phyloP scores from a whole-genome alignment of 2,113 vertebrate genomes.

The Condylura cristata region DNA sequence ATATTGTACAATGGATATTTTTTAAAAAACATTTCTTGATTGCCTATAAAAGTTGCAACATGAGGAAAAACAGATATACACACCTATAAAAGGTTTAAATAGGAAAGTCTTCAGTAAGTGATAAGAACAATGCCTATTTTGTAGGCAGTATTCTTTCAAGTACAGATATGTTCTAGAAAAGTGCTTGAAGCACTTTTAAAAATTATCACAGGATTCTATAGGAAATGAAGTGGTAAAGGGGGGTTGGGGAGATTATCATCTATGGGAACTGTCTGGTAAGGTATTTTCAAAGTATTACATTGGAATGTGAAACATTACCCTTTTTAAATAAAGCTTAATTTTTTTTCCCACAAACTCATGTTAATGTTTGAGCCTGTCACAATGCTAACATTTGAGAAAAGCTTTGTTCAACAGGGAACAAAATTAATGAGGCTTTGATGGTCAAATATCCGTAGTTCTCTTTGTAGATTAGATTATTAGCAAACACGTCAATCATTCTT shows the following conservation, averaged over 20 bases:
- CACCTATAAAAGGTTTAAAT: neutral
- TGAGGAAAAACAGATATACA: neutral
- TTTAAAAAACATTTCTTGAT: neutral
- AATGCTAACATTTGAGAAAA: constrained; percentile 11
- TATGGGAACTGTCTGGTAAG: neutral
- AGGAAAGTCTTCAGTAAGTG: neutral
- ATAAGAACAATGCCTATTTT: neutral
- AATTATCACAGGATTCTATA: neutral
- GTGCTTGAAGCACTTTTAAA: neutral
- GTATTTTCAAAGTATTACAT: neutral
- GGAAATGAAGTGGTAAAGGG: neutral
- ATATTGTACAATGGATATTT: neutral
- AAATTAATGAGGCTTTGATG: neutral
- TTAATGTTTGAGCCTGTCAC: neutral
- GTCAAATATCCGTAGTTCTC: neutral
- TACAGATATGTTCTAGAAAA: neutral
- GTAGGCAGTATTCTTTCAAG: neutral
- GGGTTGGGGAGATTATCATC: neutral
- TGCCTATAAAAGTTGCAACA: neutral
- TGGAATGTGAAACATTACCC: neutral
- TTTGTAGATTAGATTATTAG: neutral
- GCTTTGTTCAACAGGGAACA: neutral
- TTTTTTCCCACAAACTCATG: neutral
- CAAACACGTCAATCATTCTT: neutral
- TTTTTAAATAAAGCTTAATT: neutral